Base-by-base conservation (phyloP, 2,113 vertebrate genomes). In the Morone saxatilis region DNA sequence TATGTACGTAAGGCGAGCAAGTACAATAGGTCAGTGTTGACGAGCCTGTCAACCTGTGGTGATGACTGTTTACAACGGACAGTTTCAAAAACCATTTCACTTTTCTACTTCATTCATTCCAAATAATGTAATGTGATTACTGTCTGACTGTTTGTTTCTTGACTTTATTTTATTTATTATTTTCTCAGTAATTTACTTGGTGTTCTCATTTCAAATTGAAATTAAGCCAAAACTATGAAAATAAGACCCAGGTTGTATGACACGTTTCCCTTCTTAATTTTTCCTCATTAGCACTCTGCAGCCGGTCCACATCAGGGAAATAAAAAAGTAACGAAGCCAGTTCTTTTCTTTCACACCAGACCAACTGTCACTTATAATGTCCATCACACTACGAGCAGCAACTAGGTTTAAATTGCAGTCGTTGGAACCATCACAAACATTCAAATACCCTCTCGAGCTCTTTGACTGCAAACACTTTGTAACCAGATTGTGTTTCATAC, bases 401-500 rank as follows among this genome's bases (percentile, higher is more conserved):
- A 20, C 36, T 0, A 3, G 65, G 36, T 71, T 70, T 53, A 17
- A 78, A 31, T 68, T 45, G 31, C 51, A 41, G n/a, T 41, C 16
- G 9, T 7, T 41, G 40, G 22, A 78, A 43, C 66, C 16, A 9
- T 82, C 78, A 81, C 47, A 69, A 57, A 60, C 62, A 68, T 77
- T 76, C 71, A 38, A 71, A 41, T 2, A 5, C 2, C 12, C 62
- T 66, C 61, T 71, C 5, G 4, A 65, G 20, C 43, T 76, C 38
- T 60, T 66, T 45, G n/a, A 69, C 78, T 13, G 48, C 59, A 40
- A 16, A 7, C 31, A 6, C 59, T 76, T 83, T 81, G 1, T 25
- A 69, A 66, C 19, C 69, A 71, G 72, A 70, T 73, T 66, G 50
- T 16, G 43, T 86, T 79, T 78, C 51, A 3, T 25, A 6, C 40